Percentiles rank a stretch among this genome's conserved stretches.
These are phyloP conservation scores for Pseudoips prasinana DNA, from an alignment of 2,888 invertebrate genomes.

Conservation along the genomic window DNA sequence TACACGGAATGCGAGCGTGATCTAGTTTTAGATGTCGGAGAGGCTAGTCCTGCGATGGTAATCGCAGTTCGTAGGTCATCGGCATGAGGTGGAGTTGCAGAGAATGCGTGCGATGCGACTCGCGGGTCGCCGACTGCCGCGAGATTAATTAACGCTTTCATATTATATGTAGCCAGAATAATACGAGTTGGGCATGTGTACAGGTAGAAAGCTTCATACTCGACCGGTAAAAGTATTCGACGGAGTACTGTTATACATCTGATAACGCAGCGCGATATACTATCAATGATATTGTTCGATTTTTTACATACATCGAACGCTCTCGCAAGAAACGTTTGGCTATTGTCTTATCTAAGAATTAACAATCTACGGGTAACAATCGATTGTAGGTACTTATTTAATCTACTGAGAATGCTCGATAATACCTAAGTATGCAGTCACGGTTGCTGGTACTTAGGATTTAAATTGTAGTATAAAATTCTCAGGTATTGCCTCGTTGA, in stretches of 20 bases:
- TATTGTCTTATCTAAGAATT: constrained; percentile 60
- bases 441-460: constrained; percentile 16
- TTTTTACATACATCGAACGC: constrained; percentile 48
- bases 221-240: constrained; percentile 46
- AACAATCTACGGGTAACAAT: constrained; percentile 35
- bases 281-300: constrained; percentile 62
- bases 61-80: constrained; percentile 72
- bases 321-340: constrained; percentile 51
- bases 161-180: constrained; percentile 44
- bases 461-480: too few species aligned
- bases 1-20: constrained; percentile 52
- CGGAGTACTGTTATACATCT: constrained; percentile 55
- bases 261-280: constrained; percentile 60
- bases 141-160: constrained; percentile 52
- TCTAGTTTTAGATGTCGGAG: constrained; percentile 54
- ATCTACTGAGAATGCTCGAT: constrained; percentile 22
- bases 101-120: constrained; percentile 32
- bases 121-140: constrained; percentile 26
- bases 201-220: constrained; percentile 59
- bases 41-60: constrained; percentile 53
- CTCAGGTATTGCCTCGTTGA: too few species aligned
- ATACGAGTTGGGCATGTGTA: constrained; percentile 53
- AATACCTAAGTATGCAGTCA: constrained; percentile 16
- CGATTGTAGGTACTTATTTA: constrained; percentile 29
- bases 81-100: constrained; percentile 47